Evolutionary conservation across 2,797 vertebrate genomes (phyloP).

Genomic region (Ctenochaetus hawaiiensis): DNA sequence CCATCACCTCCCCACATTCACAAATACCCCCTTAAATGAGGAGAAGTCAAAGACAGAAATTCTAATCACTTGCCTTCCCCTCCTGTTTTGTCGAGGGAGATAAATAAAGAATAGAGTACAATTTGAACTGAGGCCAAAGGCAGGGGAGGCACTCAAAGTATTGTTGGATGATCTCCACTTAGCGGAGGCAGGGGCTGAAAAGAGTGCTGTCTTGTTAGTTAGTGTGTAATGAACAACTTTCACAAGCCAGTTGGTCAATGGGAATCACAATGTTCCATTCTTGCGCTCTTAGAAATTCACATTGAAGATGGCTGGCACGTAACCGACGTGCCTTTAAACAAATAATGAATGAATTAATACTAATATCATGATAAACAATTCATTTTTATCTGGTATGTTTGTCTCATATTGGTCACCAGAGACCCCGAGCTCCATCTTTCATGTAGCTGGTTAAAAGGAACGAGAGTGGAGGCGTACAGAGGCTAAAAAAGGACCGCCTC

Average conservation of each 20-base stretch:
- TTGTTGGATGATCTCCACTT: conserved; percentile 87
- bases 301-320: conserved; percentile 69
- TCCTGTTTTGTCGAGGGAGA: conserved; percentile 80
- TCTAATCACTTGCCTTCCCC: conserved; percentile 85
- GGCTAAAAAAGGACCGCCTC: conserved; percentile 88
- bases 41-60: conserved; percentile 83
- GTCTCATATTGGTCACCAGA: conserved; percentile 73
- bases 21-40: conserved; percentile 82
- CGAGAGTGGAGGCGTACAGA: conserved; percentile 74
- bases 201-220: conserved; percentile 85
- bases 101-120: conserved; percentile 81
- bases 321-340: conserved; percentile 61
- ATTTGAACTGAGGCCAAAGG: conserved; percentile 84
- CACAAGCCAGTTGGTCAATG: conserved; percentile 86
- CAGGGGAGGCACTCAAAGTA: conserved; percentile 81
- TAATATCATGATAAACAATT: conserved; percentile 78
- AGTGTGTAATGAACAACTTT: conserved; percentile 86
- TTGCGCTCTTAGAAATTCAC: conserved; percentile 75
- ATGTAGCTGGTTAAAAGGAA: conserved; percentile 83
- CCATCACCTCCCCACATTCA: conserved; percentile 85
- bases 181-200: conserved; percentile 83
- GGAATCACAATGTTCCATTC: conserved; percentile 80
- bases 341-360: conserved; percentile 75
- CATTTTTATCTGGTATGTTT: conserved; percentile 75
- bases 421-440: conserved; percentile 76